These are phyloP conservation scores for Petroica traversi DNA, from an alignment of 2,113 vertebrate genomes.

Conservation along the genomic window DNA sequence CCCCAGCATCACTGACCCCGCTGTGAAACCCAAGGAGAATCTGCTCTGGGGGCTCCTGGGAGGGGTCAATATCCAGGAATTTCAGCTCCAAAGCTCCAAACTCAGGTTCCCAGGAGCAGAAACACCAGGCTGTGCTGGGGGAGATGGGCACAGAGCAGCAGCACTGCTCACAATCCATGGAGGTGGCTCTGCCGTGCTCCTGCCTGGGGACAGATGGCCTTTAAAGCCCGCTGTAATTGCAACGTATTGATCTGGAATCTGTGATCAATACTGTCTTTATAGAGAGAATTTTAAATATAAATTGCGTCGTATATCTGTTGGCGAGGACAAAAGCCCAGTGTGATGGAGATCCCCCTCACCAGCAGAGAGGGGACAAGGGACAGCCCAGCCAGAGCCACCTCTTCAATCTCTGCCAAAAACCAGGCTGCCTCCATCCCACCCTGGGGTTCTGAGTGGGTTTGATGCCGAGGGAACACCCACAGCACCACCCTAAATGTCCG, in stretches of 20 bases:
- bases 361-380: not conserved
- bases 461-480: not conserved
- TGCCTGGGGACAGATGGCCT: slow-evolving; percentile 46
- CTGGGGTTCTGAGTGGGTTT: not conserved
- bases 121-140: not conserved
- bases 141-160: not conserved
- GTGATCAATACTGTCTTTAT: slow-evolving; percentile 67
- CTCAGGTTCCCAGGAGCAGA: not conserved
- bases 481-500: not conserved
- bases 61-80: not conserved
- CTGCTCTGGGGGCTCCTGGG: not conserved
- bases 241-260: slow-evolving; percentile 56
- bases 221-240: slow-evolving; percentile 59
- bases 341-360: not conserved
- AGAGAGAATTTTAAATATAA: slow-evolving; percentile 66
- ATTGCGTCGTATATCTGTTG: slow-evolving; percentile 62
- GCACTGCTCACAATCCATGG: not conserved
- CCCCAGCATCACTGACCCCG: not conserved
- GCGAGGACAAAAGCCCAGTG: not conserved
- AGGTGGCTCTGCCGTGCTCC: not conserved
- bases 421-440: not conserved
- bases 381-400: not conserved
- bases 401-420: not conserved
- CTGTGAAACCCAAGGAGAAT: not conserved
- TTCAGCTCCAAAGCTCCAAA: not conserved